Evolutionary conservation across 92 coral and sea anemone species (phyloP).

Genomic region (Siderastrea radians): DNA sequence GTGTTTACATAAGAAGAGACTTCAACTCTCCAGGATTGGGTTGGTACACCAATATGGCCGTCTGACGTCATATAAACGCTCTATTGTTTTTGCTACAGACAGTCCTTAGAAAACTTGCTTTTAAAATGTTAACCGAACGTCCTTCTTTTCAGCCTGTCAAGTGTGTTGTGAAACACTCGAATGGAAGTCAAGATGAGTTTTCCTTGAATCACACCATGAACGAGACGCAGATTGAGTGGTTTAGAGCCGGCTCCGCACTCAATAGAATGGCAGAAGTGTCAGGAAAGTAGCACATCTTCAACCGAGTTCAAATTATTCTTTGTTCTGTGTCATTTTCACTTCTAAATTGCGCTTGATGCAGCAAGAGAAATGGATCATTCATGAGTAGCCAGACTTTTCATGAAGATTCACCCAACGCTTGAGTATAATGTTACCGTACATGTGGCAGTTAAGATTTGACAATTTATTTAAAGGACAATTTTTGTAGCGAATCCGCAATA

Average conservation of each 20-base stretch:
- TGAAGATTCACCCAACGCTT: background rate
- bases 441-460: background rate
- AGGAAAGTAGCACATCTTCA: conserved; percentile 5
- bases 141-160: conserved; percentile 78
- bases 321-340: background rate
- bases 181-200: conserved; percentile 83
- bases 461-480: too few species aligned
- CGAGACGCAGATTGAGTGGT: conserved; percentile 93
- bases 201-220: conserved; percentile 94
- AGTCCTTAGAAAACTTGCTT: too few species aligned
- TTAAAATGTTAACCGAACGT: background rate
- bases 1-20: too few species aligned
- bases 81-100: too few species aligned
- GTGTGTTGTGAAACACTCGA: conserved; percentile 84
- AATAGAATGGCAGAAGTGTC: conserved; percentile 88
- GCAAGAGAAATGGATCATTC: background rate
- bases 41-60: too few species aligned
- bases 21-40: too few species aligned
- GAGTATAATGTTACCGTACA: background rate
- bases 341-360: background rate
- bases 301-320: background rate
- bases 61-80: too few species aligned
- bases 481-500: too few species aligned
- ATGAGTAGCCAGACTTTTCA: background rate
- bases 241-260: conserved; percentile 96